These are phyloP conservation scores for Phortica magna DNA, from an alignment of 2,888 invertebrate genomes.

Conservation along the genomic window DNA sequence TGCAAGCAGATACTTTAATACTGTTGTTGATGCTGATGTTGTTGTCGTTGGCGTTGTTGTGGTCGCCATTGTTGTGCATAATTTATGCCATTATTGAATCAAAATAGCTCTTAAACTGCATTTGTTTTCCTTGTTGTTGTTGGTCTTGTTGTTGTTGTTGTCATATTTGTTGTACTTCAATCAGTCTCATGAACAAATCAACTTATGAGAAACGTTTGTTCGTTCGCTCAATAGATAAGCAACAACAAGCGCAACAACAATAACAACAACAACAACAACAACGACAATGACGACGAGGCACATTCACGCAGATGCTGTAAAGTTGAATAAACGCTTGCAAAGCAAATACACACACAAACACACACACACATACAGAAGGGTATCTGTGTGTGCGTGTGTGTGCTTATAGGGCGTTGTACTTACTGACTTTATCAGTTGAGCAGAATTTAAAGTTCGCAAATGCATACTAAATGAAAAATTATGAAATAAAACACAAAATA, in stretches of 20 bases:
- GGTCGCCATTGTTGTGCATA: conserved; percentile 10
- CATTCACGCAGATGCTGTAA: not conserved
- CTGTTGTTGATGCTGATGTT: not conserved
- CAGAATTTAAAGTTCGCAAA: conserved; percentile 1
- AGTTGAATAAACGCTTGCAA: conserved; percentile 26
- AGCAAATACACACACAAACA: not conserved
- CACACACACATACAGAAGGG: not conserved
- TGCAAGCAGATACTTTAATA: conserved; percentile 1
- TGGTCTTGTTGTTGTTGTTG: conserved; percentile 5
- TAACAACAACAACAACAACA: not conserved
- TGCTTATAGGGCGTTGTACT: conserved; percentile 34
- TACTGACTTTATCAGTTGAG: conserved; percentile 9
- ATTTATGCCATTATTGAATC: conserved; percentile 22
- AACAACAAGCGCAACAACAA: not conserved
- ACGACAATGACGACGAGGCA: not conserved
- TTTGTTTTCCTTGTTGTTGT: not conserved
- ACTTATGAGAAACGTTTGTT: not conserved
- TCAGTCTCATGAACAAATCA: not conserved
- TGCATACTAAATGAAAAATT: not conserved
- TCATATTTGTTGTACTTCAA: conserved; percentile 11
- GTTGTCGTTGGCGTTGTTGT: not conserved
- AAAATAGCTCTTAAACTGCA: conserved; percentile 1
- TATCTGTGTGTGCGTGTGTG: conserved; percentile 15
- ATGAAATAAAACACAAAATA: too few species aligned
- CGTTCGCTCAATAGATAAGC: conserved; percentile 12